These are phyloP conservation scores for Chaunax sp. DNA, from an alignment of 2,797 vertebrate species.

Conservation along the genomic window DNA sequence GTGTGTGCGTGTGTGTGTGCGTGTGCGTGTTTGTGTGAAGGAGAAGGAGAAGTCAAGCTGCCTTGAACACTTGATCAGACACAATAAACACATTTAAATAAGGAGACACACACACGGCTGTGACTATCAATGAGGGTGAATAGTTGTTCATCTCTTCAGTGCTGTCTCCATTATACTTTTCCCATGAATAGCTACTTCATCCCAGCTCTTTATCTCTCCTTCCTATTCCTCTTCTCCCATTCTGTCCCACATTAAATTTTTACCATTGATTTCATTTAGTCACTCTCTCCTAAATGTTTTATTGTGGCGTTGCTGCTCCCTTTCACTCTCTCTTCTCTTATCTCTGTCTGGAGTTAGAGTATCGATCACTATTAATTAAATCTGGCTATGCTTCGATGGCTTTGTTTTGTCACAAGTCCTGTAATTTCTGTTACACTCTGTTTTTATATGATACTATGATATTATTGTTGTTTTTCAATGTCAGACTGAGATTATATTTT, in stretches of 20 bases:
- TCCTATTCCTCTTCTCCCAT: background rate
- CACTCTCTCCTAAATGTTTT: slow-evolving; percentile 13
- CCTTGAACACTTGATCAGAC: no score
- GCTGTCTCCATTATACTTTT: slow-evolving; percentile 37
- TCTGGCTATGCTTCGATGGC: background rate
- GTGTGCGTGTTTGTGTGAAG: slow-evolving; percentile 1
- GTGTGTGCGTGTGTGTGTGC: slow-evolving; percentile 13
- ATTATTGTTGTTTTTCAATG: background rate
- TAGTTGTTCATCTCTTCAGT: slow-evolving; percentile 47
- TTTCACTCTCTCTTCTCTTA: background rate
- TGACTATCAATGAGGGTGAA: slow-evolving; percentile 40
- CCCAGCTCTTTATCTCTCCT: slow-evolving; percentile 19
- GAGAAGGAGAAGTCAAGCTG: no score
- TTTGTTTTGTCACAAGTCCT: background rate
- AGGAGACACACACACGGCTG: slow-evolving; percentile 19
- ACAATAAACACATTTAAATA: slow-evolving; percentile 44
- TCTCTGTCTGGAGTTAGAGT: background rate
- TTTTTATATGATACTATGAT: background rate
- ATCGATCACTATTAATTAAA: background rate
- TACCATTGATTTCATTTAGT: slow-evolving; percentile 26
- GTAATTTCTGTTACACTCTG: background rate
- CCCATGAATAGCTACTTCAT: slow-evolving; percentile 40
- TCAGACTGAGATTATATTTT: no score
- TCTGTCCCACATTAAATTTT: slow-evolving; percentile 27
- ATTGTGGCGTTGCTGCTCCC: background rate